A percentile compares a stretch with the other conserved stretches of the same genome.
Conservation (phyloP, 2,888 invertebrate species). For the Drosophila neutralis region DNA sequence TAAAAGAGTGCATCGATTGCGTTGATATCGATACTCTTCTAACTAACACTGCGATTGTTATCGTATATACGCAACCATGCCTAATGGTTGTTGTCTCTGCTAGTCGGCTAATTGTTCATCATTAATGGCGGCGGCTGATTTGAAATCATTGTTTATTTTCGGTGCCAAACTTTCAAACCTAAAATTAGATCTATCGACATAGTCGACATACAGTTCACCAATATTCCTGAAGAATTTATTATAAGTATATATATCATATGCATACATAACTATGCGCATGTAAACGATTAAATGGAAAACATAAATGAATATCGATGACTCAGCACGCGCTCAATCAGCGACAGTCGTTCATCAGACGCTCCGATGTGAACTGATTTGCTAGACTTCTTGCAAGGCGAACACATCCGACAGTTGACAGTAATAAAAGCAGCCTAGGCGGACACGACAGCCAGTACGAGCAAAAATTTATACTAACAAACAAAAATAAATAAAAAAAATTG, state of each 20-base stretch:
- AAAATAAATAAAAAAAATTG: slow-evolving; percentile 25
- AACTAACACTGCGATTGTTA: not conserved
- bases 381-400: slow-evolving; percentile 17
- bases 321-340: not conserved
- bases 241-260: not conserved
- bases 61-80: slow-evolving; percentile 18
- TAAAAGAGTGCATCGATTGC: slow-evolving; percentile 46
- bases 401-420: slow-evolving; percentile 11
- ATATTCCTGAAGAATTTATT: not conserved
- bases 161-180: not conserved
- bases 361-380: slow-evolving; percentile 39
- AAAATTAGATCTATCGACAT: not conserved
- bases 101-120: not conserved
- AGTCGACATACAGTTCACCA: not conserved
- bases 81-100: slow-evolving; percentile 37
- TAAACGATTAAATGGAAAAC: not conserved
- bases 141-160: not conserved
- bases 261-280: not conserved
- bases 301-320: not conserved
- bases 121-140: slow-evolving; percentile 1
- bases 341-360: slow-evolving; percentile 8
- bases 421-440: slow-evolving; percentile 10
- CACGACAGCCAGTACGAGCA: slow-evolving; percentile 43
- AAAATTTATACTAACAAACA: slow-evolving; percentile 26
- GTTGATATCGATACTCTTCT: slow-evolving; percentile 29